These are phyloP conservation scores for Theristus sp. DNA, from an alignment of 2,888 invertebrate species.

Conservation along the genomic window DNA sequence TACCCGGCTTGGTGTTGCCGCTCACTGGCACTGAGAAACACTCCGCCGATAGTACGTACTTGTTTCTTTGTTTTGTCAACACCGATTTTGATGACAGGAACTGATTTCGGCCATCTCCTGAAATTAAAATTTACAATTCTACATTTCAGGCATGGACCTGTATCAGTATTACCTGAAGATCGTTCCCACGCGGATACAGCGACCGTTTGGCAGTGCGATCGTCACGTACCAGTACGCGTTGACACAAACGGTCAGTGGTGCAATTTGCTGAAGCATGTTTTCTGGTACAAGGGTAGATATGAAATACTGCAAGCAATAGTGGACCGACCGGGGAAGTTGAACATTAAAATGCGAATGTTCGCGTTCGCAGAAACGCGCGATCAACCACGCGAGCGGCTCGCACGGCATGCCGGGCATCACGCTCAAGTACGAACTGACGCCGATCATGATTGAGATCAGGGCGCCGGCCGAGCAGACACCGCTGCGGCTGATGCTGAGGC, in stretches of 20 bases:
- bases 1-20: conserved; percentile 67
- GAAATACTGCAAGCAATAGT: no score
- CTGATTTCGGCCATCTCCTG: no score
- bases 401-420: conserved; percentile 85
- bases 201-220: conserved; percentile 17
- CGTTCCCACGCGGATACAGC: conserved; percentile 70
- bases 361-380: conserved; percentile 49
- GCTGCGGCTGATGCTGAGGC: conserved; percentile 54
- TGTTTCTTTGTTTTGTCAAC: no score
- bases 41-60: conserved; percentile 46
- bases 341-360: no score
- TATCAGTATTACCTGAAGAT: conserved; percentile 87
- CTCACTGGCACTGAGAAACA: conserved; percentile 82
- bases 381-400: conserved; percentile 52
- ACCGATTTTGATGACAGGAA: no score
- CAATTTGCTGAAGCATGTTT: conserved; percentile 5
- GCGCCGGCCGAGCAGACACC: conserved; percentile 11
- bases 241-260: conserved; percentile 45
- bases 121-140: background rate
- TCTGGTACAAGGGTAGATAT: no score
- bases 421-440: conserved; percentile 81
- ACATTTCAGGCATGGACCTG: conserved; percentile 47
- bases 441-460: conserved; percentile 49
- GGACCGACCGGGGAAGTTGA: no score
- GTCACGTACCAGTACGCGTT: conserved; percentile 74